Evolutionary conservation across 2,888 invertebrate genomes (phyloP).

Genomic region (Chrysotoxum bicinctum): DNA sequence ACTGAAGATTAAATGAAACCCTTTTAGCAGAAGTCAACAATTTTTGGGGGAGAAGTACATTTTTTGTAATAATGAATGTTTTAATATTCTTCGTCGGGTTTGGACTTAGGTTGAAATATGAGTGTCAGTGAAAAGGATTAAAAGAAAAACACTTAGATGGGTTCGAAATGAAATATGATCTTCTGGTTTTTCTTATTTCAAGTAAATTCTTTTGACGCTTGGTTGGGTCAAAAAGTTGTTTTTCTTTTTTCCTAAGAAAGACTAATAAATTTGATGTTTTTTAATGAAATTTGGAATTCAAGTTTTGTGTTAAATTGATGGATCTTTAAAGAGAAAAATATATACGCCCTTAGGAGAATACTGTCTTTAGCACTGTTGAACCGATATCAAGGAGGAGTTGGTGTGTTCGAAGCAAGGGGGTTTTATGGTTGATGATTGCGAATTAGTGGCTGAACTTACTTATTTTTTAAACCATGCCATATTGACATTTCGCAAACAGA

Average conservation of each 20-base stretch:
- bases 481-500: no score
- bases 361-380: no score
- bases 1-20: constrained; percentile 10
- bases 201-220: background rate
- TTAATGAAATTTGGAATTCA: background rate
- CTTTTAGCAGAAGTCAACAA: background rate
- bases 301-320: background rate
- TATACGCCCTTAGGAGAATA: no score
- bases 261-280: background rate
- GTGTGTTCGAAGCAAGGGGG: no score
- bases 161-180: background rate
- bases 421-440: no score
- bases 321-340: no score
- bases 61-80: background rate
- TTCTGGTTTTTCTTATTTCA: background rate
- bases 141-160: background rate
- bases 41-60: background rate
- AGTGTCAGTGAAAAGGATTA: background rate
- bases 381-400: no score
- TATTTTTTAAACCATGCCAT: no score
- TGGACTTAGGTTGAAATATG: background rate
- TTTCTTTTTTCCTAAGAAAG: background rate
- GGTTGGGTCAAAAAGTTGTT: background rate
- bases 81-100: background rate
- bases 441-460: no score